phyloP scores from a whole-genome alignment of 2,888 invertebrate genomes.

The Endotricha flammealis region DNA sequence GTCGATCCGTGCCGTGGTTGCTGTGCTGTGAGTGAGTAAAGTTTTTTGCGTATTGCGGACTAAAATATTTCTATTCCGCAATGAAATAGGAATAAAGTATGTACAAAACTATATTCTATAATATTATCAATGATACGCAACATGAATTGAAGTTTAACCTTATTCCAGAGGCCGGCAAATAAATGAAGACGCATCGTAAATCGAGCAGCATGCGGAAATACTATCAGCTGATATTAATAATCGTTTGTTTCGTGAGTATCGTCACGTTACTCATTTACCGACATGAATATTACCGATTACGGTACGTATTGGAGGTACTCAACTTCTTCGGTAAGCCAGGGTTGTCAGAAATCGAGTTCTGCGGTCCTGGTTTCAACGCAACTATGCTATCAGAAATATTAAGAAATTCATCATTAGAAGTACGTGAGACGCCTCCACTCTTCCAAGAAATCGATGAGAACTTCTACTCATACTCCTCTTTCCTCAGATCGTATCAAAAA shows the following conservation, averaged over 20 bases:
- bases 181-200: conserved; percentile 64
- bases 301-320: conserved; percentile 90
- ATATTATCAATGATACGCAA: too few species aligned
- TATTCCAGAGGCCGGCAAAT: conserved; percentile 39
- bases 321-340: conserved; percentile 90
- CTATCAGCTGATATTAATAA: conserved; percentile 85
- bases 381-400: conserved; percentile 71
- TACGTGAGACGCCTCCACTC: conserved; percentile 81
- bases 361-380: conserved; percentile 74
- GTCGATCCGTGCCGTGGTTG: too few species aligned
- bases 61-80: too few species aligned
- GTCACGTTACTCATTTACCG: conserved; percentile 87
- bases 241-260: conserved; percentile 85
- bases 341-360: conserved; percentile 69
- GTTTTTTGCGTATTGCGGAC: too few species aligned
- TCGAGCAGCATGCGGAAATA: conserved; percentile 86
- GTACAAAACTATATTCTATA: too few species aligned
- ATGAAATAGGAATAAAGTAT: too few species aligned
- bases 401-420: conserved; percentile 71
- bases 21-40: too few species aligned
- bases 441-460: conserved; percentile 82
- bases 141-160: too few species aligned
- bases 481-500: conserved; percentile 74
- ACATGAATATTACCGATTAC: conserved; percentile 89
- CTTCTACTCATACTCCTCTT: conserved; percentile 83